Percentiles rank a stretch among this genome's conserved stretches.
These are phyloP conservation scores for Notechis scutatus DNA, from an alignment of 2,113 vertebrate species.

Conservation along the genomic window DNA sequence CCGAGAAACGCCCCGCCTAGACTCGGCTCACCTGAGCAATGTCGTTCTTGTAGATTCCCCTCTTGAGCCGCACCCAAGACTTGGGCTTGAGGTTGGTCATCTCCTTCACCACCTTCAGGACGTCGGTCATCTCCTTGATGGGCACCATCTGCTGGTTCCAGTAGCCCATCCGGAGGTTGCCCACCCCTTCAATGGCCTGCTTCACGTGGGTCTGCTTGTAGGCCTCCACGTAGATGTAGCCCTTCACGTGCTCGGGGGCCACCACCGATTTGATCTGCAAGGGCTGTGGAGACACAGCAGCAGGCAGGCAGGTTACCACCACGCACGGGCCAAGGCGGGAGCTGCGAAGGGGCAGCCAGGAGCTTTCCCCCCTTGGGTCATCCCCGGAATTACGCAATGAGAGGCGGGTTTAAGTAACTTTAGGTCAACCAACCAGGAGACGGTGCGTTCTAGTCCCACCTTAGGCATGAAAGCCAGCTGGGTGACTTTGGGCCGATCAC, in stretches of 20 bases:
- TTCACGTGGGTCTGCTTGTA: conserved; percentile 98
- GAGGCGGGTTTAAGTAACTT: background rate
- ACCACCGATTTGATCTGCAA: conserved; percentile 94
- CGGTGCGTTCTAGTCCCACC: too few relatives aligned
- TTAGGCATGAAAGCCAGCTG: too few relatives aligned
- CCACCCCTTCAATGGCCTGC: conserved; percentile 91
- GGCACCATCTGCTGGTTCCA: conserved; percentile 99
- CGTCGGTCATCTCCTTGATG: conserved; percentile 97
- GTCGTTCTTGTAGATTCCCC: conserved; percentile 94
- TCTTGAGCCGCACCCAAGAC: conserved; percentile 93
- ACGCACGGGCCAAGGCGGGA: background rate
- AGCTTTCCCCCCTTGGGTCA: background rate
- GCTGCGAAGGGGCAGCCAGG: background rate
- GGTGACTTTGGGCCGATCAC: too few relatives aligned
- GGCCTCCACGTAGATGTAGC: conserved; percentile 94
- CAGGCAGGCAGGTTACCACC: rapidly evolving
- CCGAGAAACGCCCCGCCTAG: conserved; percentile 14
- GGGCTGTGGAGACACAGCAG: conserved; percentile 66
- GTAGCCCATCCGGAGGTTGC: conserved; percentile 91
- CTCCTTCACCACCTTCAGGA: conserved; percentile 95
- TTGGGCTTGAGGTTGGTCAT: conserved; percentile 96
- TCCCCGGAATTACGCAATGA: background rate
- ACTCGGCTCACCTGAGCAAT: conserved; percentile 89
- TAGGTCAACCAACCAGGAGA: background rate
- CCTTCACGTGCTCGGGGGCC: conserved; percentile 90